Base-by-base conservation (phyloP, 2,797 vertebrate species). In the Antrozous pallidus region DNA sequence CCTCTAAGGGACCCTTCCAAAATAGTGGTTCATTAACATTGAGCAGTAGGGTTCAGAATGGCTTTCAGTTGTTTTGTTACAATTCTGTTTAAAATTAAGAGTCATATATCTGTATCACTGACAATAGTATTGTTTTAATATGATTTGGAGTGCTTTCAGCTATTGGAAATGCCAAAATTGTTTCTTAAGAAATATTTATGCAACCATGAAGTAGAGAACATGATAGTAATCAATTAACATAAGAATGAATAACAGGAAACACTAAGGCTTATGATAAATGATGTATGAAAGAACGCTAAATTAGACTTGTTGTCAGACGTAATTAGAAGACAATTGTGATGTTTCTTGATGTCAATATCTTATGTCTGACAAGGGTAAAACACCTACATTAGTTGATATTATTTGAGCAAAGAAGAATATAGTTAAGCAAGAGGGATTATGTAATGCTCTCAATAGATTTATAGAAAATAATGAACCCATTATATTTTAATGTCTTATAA, bases 401-500 rank as follows among this genome's bases (percentile, higher is more conserved):
- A 89, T 94, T 58, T 63, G 0, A 3, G 45, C 42, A 77, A 79
- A 95, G 92, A 89, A 94, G 90, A 93, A 40, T 95, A 95, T 20
- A 93, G 73, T 49, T 87, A 93, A 95, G 40, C 75, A 97, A 96
- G 47, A 93, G 84, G 20, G 51, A 97, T 95, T 94, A 80, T 83
- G 45, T 93, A 97, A 97, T 79, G 16, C 1, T 95, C 69, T 96
- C 96, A 79, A 96, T 90, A 96, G 78, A 97, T 90, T 88, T 97
- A 96, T 98, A 94, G 82, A 97, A 98, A 97, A 97, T 96, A 97
- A 97, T 96, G 91, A 96, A 96, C 89, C 93, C 56, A 94, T 97
- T 98, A 96, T 87, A 97, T 95, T 97, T 97, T 98, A 98, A 98
- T 97, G 89, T 96, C 95, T 97, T 97, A 96, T 84, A 97, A 97